Percentiles rank a stretch among this genome's conserved stretches.
These are phyloP conservation scores for Protonibea diacanthus DNA, from an alignment of 2,797 vertebrate species.

Conservation along the genomic window DNA sequence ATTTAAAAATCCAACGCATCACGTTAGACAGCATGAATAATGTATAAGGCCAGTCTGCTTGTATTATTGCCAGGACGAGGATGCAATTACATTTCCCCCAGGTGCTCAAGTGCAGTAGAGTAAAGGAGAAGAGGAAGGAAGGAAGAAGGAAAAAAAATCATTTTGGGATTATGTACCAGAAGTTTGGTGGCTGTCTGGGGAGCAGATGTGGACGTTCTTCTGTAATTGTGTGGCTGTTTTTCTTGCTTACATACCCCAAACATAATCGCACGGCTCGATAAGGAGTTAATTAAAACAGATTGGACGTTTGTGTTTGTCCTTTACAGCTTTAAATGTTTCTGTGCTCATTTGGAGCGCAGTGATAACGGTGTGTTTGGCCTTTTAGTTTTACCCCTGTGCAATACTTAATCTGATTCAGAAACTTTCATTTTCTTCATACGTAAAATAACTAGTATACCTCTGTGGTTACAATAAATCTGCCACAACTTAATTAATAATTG, in stretches of 20 bases:
- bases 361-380: slow-evolving; percentile 16
- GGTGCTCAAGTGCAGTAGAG: slow-evolving; percentile 60
- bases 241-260: not conserved
- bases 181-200: slow-evolving; percentile 19
- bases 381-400: not conserved
- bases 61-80: slow-evolving; percentile 74
- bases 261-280: slow-evolving; percentile 21
- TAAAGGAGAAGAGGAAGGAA: slow-evolving; percentile 19
- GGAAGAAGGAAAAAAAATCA: slow-evolving; percentile 1
- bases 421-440: not conserved
- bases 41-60: slow-evolving; percentile 73
- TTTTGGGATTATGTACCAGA: slow-evolving; percentile 16
- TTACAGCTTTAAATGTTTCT: slow-evolving; percentile 14
- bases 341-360: slow-evolving; percentile 15
- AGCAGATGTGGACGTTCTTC: slow-evolving; percentile 1
- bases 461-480: not conserved
- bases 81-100: slow-evolving; percentile 78
- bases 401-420: slow-evolving; percentile 15
- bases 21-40: slow-evolving; percentile 77
- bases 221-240: slow-evolving; percentile 38
- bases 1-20: slow-evolving; percentile 77
- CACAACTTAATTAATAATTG: not conserved
- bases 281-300: slow-evolving; percentile 48
- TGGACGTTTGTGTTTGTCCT: slow-evolving; percentile 37
- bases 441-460: not conserved